Base-by-base conservation (phyloP, 2,797 vertebrate genomes). In the Crax fasciolata region DNA sequence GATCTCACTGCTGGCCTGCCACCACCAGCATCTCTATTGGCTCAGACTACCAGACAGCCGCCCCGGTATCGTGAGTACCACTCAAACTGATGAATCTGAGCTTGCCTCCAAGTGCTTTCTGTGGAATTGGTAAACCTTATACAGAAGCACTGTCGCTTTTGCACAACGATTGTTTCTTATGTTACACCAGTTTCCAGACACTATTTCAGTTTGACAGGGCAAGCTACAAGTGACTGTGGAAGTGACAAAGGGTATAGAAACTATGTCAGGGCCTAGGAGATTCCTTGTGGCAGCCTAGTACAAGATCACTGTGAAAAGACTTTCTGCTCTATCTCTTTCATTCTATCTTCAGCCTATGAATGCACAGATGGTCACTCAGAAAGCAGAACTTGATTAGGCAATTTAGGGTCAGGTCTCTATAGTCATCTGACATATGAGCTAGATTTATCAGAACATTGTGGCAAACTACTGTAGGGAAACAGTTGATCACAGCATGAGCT, bases 321-420 rank as follows among this genome's bases (percentile, higher is more conserved):
- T 72, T 93, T 86, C 24, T 88, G 44, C 46, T 59, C 58, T 46
- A 59, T 62, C 39, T 76, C 24, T 78, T 61, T 32, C 32, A 44
- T 68, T 83, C 54, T 84, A 39, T 54, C 39, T 38, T 57, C 58
- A 74, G 85, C 70, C 57, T 85, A 65, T 12, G 32, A 78, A 30
- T 88, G 91, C 52, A 86, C 73, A 90, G 89, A 77, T 77, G 79
- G 89, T 80, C 76, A 3, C 24, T 78, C 66, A 84, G 38, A 84
- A 83, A 57, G 32, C 5, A 48, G 24, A 84, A 65, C 43, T 78
- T 70, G 27, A 57, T 49, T 73, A 57, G 57, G 35, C 84, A 52
- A 67, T 86, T 48, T 71, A 44, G 35, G 35, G 48, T 88, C n/a
- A 83, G 59, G 27, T 41, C 62, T 77, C 52, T 51, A 27, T n/a